Evolutionary conservation across 1,140 invertebrate species (phyloP).

Genomic region (Cydia fagiglandana): DNA sequence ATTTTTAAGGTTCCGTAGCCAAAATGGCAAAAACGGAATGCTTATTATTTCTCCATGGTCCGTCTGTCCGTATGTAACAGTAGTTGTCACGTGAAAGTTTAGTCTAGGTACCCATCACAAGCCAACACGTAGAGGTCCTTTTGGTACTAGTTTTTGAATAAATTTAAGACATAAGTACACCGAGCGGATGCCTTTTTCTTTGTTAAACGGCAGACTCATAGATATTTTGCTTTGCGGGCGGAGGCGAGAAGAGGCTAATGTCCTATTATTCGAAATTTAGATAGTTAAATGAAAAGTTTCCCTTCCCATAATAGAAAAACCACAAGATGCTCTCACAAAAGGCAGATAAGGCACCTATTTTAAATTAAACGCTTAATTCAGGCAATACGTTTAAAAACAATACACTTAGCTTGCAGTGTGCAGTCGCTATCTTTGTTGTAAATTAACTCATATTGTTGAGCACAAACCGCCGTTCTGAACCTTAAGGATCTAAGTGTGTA

Average conservation of each 20-base stretch:
- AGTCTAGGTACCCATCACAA: too few relatives aligned
- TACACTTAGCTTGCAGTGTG: slow-evolving; percentile 12
- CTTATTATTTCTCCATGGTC: too few relatives aligned
- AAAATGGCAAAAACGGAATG: too few relatives aligned
- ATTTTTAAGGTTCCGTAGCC: neutral
- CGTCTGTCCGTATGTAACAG: too few relatives aligned
- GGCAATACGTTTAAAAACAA: slow-evolving; percentile 19
- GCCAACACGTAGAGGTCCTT: too few relatives aligned
- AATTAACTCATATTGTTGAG: slow-evolving; percentile 5
- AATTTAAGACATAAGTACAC: too few relatives aligned
- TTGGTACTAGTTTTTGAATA: too few relatives aligned
- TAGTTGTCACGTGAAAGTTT: too few relatives aligned
- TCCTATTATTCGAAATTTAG: neutral
- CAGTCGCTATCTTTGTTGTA: slow-evolving; percentile 7
- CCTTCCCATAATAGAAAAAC: slow-evolving; percentile 5
- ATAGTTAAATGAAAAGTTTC: neutral
- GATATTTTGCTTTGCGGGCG: too few relatives aligned
- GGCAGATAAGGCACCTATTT: slow-evolving; percentile 6
- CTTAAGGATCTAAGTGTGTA: neutral
- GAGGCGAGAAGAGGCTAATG: too few relatives aligned
- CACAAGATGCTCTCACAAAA: slow-evolving; percentile 12
- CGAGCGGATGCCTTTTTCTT: too few relatives aligned
- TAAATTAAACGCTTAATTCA: slow-evolving; percentile 19
- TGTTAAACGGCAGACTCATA: too few relatives aligned
- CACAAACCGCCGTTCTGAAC: neutral